A percentile compares a stretch with the other conserved stretches of the same genome.
Conservation (phyloP, 2,797 vertebrate genomes). For the Buphagus erythrorhynchus region DNA sequence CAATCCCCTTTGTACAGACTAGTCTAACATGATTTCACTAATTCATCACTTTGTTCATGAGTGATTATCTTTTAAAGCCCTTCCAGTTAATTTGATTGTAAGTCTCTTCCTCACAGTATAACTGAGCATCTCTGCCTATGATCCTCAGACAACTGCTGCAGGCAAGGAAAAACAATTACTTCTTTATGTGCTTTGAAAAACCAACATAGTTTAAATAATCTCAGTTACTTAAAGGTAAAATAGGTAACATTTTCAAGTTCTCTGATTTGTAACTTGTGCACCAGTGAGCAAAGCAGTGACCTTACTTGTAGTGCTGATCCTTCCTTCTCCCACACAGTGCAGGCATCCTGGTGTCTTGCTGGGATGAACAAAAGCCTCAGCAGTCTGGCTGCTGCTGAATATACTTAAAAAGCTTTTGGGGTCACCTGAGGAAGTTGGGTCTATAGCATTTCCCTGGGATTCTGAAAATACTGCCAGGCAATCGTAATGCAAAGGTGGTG, state of each 20-base stretch:
- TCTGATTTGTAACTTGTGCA: background rate
- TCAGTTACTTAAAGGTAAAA: background rate
- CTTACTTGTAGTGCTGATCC: background rate
- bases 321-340: fast-evolving
- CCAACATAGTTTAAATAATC: background rate
- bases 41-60: background rate
- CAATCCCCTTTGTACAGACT: background rate
- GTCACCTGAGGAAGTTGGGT: background rate
- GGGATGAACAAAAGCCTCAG: background rate
- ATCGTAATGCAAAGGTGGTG: fast-evolving
- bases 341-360: background rate
- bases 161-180: background rate
- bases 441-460: background rate
- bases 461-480: background rate
- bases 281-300: background rate
- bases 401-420: background rate
- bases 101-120: background rate
- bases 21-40: background rate
- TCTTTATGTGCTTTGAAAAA: background rate
- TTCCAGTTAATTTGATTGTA: background rate
- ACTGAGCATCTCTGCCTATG: background rate
- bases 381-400: background rate
- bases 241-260: background rate
- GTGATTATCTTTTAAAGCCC: background rate
- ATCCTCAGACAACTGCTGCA: background rate